phyloP scores from a whole-genome alignment of 1,140 invertebrate genomes.

The Procambarus clarkii region DNA sequence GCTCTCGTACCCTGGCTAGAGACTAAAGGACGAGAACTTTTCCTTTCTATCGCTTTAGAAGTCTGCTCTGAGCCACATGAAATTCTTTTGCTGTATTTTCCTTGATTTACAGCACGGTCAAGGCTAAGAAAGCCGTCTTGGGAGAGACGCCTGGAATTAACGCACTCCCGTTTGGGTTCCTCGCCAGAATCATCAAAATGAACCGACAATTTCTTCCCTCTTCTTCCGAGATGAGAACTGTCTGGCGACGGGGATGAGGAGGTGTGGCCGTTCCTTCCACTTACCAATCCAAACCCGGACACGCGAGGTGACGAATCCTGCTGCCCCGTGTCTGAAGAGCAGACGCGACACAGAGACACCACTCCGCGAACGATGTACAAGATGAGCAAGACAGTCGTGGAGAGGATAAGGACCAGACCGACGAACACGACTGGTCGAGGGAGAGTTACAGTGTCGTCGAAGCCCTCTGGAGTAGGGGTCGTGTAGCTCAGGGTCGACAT shows the following conservation, averaged over 20 bases:
- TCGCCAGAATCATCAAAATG: neutral
- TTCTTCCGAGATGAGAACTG: neutral
- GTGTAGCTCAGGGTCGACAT: too few relatives aligned
- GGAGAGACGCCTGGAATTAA: neutral
- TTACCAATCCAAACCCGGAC: neutral
- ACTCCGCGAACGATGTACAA: neutral
- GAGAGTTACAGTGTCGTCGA: too few relatives aligned
- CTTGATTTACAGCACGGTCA: neutral
- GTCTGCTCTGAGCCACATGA: neutral
- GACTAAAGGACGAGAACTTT: neutral
- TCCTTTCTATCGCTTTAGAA: neutral
- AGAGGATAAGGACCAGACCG: neutral
- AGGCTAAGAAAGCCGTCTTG: neutral
- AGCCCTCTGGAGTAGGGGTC: too few relatives aligned
- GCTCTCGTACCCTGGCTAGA: neutral
- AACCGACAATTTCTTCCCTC: neutral
- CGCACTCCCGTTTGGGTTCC: neutral
- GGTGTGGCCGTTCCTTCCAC: neutral
- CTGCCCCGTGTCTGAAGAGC: neutral
- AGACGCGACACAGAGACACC: neutral
- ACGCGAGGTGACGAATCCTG: neutral
- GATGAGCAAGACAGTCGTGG: neutral
- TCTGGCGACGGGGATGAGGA: neutral
- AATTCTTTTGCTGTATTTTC: neutral
- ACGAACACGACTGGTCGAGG: neutral